Base-by-base conservation (phyloP, 2,888 invertebrate species). In the Diploptera punctata region DNA sequence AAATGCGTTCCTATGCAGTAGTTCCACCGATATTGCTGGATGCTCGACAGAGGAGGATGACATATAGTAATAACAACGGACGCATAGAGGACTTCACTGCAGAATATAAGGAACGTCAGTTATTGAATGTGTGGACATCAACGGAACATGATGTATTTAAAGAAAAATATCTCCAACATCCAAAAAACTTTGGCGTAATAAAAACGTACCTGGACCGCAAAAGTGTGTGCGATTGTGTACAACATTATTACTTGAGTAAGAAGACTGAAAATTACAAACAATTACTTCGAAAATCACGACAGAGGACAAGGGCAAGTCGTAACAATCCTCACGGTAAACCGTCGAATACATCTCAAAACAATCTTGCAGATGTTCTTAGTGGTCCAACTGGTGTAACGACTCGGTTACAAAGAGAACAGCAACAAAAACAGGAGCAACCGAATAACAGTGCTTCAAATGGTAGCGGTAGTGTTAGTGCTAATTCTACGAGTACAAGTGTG, bases 261-360 rank as follows among this genome's bases (percentile, higher is more conserved):
- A 99, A 99, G 87, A 93, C 93, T 78, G 97, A 98, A 85, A 97
- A 97, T 84, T 99, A 98, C 85, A 98, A 99, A 84, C 95, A 94
- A 83, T 84, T 97, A 79, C 82, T 97, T 76, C 86, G 94, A 75
- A 95, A 95, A 84, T 93, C 93, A 78, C 87, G 93, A 74, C 90
- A 93, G 82, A 86, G 96, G 78, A 89, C 90, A 82, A 86, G 93
- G 81, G 88, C 90, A 74, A 88, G 89, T 73, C 86, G 90, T 76
- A 87, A 86, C 77, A 89, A 90, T 80, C 88, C 90, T 77, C 89
- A 89, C 81, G 76, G 77, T 26, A 91, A 91, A 82, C 61, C 71
- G 18, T 72, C 65, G n/a, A 65, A 38, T 47, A 33, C 65, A 38
- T 62, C 74, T 54, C 68, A 68, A 18, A 62, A 62, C 43, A 65